A percentile compares a stretch with the other conserved stretches of the same genome.
Conservation (phyloP, 2,113 vertebrate genomes). For the Dolichallabes microphthalmus region DNA sequence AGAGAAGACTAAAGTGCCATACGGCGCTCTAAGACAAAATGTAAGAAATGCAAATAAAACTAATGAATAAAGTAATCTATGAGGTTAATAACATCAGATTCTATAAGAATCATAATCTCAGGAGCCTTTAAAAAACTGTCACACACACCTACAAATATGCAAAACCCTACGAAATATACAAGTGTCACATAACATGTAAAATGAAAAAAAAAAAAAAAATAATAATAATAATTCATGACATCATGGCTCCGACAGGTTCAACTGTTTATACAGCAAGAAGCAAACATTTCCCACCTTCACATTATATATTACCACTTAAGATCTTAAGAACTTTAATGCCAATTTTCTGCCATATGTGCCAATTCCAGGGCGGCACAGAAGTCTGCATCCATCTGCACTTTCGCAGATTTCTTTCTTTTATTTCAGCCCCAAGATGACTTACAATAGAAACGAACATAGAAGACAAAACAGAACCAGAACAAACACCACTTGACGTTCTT, state of each 20-base stretch:
- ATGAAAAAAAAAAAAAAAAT: too few species aligned
- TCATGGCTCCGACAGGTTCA: background rate
- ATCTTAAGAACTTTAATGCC: background rate
- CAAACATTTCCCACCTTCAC: background rate
- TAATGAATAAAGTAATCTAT: background rate
- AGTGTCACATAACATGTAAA: background rate
- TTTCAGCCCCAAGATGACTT: too few species aligned
- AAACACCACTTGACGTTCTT: too few species aligned
- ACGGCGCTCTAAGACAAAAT: background rate
- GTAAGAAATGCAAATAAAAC: background rate
- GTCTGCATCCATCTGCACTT: too few species aligned
- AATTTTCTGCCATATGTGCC: background rate
- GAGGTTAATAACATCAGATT: slow-evolving; percentile 41
- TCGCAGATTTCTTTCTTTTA: too few species aligned
- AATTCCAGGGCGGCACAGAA: too few species aligned
- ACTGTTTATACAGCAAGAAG: background rate
- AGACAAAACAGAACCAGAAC: too few species aligned
- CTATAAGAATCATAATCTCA: slow-evolving; percentile 59
- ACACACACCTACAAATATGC: background rate
- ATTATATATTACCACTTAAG: background rate
- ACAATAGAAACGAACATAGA: too few species aligned
- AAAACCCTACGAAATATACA: background rate
- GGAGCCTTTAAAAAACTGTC: background rate
- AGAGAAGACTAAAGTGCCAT: too few species aligned
- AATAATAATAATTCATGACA: background rate